A percentile compares a stretch with the other conserved stretches of the same genome.
Evolutionary conservation across 2,888 invertebrate species (phyloP).

Genomic region (Mesopsocus fuscifrons): DNA sequence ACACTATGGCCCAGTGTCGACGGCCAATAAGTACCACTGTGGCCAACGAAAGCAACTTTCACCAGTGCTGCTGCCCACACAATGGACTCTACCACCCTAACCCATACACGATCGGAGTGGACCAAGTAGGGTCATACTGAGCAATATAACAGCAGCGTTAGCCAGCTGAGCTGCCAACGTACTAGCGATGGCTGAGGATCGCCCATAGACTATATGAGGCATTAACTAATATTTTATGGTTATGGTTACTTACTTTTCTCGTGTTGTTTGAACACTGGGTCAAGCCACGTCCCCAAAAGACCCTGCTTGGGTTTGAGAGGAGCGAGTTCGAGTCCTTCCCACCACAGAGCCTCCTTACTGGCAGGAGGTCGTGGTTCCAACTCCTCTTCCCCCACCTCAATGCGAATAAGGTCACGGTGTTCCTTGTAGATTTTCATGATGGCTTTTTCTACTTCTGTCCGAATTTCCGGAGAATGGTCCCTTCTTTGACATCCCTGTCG

Average conservation of each 20-base stretch:
- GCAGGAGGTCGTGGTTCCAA: background rate
- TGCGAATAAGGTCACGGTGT: conserved; percentile 37
- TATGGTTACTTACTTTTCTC: background rate
- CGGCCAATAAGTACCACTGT: too few relatives aligned
- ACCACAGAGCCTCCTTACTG: conserved; percentile 45
- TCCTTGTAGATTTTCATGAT: conserved; percentile 38
- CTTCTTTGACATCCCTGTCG: conserved; percentile 50
- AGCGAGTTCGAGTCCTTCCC: conserved; percentile 46
- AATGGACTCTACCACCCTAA: too few relatives aligned
- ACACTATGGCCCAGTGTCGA: too few relatives aligned
- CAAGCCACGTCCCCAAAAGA: conserved; percentile 26
- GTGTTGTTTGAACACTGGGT: background rate
- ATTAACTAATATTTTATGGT: too few relatives aligned
- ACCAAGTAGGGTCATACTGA: too few relatives aligned
- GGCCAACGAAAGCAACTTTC: too few relatives aligned
- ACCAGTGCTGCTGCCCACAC: too few relatives aligned
- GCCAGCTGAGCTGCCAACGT: too few relatives aligned
- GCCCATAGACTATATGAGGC: too few relatives aligned
- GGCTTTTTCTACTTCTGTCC: conserved; percentile 42
- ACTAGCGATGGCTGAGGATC: too few relatives aligned
- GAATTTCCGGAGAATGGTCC: conserved; percentile 47
- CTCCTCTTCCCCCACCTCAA: conserved; percentile 33
- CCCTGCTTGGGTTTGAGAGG: conserved; percentile 42
- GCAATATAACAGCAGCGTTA: too few relatives aligned
- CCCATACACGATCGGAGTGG: too few relatives aligned